These are phyloP conservation scores for Leptestheria dahalacensis DNA, from an alignment of 1,140 invertebrate genomes.

Conservation along the genomic window DNA sequence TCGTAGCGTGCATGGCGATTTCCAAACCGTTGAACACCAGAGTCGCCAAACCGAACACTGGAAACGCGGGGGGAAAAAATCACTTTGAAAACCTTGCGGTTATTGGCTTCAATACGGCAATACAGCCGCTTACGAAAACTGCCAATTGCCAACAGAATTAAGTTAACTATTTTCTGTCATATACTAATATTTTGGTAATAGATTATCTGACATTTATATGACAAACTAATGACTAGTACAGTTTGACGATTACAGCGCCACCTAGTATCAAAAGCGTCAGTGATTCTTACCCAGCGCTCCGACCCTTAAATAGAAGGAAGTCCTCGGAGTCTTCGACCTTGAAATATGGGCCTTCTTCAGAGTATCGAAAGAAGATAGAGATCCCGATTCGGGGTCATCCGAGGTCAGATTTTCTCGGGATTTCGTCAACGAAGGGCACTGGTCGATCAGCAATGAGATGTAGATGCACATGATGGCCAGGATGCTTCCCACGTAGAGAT, in stretches of 20 bases:
- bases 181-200: too few relatives aligned
- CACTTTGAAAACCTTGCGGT: too few relatives aligned
- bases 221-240: too few relatives aligned
- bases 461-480: constrained; percentile 48
- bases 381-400: constrained; percentile 24
- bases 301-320: constrained; percentile 47
- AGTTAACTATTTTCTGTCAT: too few relatives aligned
- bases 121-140: too few relatives aligned
- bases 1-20: constrained; percentile 45
- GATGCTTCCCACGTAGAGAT: constrained; percentile 45
- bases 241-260: too few relatives aligned
- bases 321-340: constrained; percentile 35
- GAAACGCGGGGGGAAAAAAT: too few relatives aligned
- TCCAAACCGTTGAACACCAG: constrained; percentile 48
- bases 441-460: constrained; percentile 42
- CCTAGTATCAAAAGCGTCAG: neutral
- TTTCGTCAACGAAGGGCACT: constrained; percentile 31
- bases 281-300: constrained; percentile 41
- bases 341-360: constrained; percentile 40
- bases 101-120: too few relatives aligned
- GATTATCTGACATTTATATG: too few relatives aligned
- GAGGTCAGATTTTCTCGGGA: constrained; percentile 23
- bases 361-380: constrained; percentile 37
- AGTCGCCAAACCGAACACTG: constrained; percentile 49
- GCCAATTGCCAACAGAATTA: too few relatives aligned